Percentiles rank a stretch among this genome's conserved stretches.
Conservation (phyloP, 2,113 vertebrate species). For the Gulo gulo region DNA sequence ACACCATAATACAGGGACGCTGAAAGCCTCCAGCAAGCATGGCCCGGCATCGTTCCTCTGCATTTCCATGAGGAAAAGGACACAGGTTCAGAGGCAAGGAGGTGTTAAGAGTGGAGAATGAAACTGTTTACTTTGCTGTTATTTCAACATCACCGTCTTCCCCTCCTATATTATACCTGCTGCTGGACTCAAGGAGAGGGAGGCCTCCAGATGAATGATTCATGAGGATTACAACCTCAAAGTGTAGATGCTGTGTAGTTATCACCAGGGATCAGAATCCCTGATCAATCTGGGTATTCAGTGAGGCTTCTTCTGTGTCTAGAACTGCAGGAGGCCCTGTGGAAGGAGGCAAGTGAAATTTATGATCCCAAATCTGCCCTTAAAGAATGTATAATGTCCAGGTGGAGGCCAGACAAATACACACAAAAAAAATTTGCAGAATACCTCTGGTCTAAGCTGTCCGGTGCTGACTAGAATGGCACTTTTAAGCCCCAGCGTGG, state of each 20-base stretch:
- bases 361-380: neutral
- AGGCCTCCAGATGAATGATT: constrained; percentile 43
- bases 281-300: constrained; percentile 17
- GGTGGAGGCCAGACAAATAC: constrained; percentile 18
- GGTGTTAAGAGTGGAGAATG: neutral
- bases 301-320: neutral
- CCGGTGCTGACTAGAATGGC: neutral
- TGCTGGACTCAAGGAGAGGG: neutral
- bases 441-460: neutral
- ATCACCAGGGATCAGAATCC: constrained; percentile 23
- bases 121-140: neutral
- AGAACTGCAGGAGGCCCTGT: neutral
- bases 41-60: neutral
- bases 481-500: neutral
- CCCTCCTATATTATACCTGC: neutral
- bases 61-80: neutral
- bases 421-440: neutral
- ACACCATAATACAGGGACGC: neutral
- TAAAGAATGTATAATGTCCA: constrained; percentile 47
- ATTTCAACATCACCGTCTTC: neutral
- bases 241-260: constrained; percentile 1
- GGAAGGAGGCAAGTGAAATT: constrained; percentile 40
- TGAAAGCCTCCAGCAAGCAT: neutral
- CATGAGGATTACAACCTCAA: constrained; percentile 24
- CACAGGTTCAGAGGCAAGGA: neutral